Evolutionary conservation across 2,888 invertebrate species (phyloP), one percentile per base, ranked within the genome.

Genomic region (Drosophila incognita): DNA sequence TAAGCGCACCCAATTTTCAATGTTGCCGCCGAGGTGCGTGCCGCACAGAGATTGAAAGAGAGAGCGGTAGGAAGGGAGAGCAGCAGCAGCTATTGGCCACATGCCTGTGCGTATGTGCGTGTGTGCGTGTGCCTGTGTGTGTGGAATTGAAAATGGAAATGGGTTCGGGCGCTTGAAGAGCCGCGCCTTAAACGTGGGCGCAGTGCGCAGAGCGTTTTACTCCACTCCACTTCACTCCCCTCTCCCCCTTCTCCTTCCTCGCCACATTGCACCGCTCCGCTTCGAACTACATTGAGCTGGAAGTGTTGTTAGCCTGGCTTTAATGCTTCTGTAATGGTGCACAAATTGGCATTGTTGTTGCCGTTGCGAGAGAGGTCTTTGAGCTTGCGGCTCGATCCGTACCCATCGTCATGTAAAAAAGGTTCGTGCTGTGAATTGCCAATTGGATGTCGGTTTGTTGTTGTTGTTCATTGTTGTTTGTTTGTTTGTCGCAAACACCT

Each of bases 1-100:
- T 84, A 84, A 90, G 85, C 84, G 90, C 84, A 90, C 84, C 84
- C 84, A 84, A 84, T 88, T 84, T 89, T 76, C 71, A 76, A 88
- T 81, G 74, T 56, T 72, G 76, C 61, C 57, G 53, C 18, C 35
- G 63, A 61, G 80, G 67, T 86, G 82, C 85, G 85, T 87, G 65
- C 58, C 59, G 51, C 40, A 66, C n/a, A 54, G 4, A 38, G 27
- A 27, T n/a, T 11, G 18, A 54, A 36, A 36, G 27, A 36, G 56
- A 38, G 56, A 10, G 3, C 7, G 49, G 18, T 42, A 49, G 56
- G 61, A 48, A 58, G 66, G 35, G 42, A 46, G 27, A 49, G 36
- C 52, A 36, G 46, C 52, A 36, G 46, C 42, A 56, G 42, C 38
- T 62, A 64, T 64, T 79, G 87, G 87, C 70, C 74, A 81, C 87